A percentile compares a stretch with the other conserved stretches of the same genome.
Conservation (phyloP, 2,113 vertebrate genomes). For the Raja brachyura region DNA sequence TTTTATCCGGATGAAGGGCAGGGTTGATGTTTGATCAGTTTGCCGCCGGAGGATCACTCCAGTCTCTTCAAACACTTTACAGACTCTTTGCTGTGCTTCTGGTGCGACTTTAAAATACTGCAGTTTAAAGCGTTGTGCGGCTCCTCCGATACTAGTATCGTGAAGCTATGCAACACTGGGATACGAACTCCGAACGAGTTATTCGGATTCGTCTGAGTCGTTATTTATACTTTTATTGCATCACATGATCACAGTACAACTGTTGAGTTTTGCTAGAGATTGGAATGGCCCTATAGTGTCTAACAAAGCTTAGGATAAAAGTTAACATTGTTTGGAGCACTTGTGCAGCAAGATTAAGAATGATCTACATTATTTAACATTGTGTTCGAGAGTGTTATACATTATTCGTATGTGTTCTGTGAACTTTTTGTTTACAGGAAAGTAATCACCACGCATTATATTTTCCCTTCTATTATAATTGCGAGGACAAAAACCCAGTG, state of each 20-base stretch:
- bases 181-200: background rate
- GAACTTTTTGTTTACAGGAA: background rate
- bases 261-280: too few species aligned
- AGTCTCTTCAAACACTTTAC: background rate
- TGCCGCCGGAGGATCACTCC: background rate
- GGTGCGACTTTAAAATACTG: background rate
- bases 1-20: background rate
- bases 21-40: background rate
- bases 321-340: background rate
- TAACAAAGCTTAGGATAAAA: background rate
- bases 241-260: background rate
- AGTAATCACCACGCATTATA: background rate
- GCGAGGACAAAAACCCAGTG: background rate
- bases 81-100: background rate
- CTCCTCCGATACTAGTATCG: background rate
- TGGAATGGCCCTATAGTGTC: background rate
- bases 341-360: background rate
- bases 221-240: background rate
- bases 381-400: background rate
- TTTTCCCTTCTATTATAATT: slow-evolving; percentile 6
- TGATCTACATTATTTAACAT: background rate
- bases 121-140: background rate
- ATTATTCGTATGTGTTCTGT: background rate
- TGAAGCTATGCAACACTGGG: background rate
- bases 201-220: background rate